Evolutionary conservation across 2,888 invertebrate genomes (phyloP).

Genomic region (Cosmorhoe ocellata): DNA sequence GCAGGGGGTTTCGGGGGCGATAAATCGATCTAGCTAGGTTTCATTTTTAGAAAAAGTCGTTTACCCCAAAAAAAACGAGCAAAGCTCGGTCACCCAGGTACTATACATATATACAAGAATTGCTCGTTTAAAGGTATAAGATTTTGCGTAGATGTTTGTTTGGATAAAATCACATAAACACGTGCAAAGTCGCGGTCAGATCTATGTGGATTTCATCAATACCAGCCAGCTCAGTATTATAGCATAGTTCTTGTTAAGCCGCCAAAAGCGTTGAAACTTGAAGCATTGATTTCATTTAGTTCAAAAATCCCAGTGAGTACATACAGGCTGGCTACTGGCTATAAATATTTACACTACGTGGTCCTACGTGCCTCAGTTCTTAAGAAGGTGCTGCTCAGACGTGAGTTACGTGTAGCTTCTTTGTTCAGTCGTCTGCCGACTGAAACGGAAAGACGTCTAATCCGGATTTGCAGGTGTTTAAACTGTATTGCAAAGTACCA

Average conservation of each 20-base stretch:
- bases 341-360: constrained; percentile 60
- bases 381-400: constrained; percentile 17
- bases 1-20: no score
- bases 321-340: constrained; percentile 15
- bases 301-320: constrained; percentile 11
- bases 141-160: no score
- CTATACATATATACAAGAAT: no score
- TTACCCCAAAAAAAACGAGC: no score
- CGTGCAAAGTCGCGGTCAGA: no score
- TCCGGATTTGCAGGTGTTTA: constrained; percentile 40
- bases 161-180: no score
- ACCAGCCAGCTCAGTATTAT: no score
- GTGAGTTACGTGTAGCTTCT: constrained; percentile 39
- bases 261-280: constrained; percentile 5
- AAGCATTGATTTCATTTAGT: constrained; percentile 8
- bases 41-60: no score
- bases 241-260: neutral
- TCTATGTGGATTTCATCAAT: no score
- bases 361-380: constrained; percentile 46
- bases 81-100: no score
- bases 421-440: constrained; percentile 39
- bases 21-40: no score
- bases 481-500: constrained; percentile 27
- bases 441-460: constrained; percentile 34
- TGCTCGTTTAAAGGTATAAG: no score